Evolutionary conservation across 1,140 invertebrate species (phyloP).

Genomic region (Pogonomyrmex californicus): DNA sequence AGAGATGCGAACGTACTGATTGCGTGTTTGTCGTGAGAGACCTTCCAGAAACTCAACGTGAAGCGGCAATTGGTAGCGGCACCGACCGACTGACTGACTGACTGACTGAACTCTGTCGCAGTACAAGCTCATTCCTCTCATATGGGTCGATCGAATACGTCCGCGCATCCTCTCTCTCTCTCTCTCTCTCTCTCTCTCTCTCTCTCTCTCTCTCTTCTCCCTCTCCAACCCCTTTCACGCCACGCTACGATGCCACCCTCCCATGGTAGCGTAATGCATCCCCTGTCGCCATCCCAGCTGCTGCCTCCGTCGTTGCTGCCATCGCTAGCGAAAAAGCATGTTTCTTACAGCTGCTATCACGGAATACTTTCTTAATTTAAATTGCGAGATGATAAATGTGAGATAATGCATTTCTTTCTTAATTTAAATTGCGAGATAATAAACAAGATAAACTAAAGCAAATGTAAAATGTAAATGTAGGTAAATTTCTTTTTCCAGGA

Average conservation of each 20-base stretch:
- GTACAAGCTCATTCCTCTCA: constrained; percentile 76
- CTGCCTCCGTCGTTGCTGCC: neutral
- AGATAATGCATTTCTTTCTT: neutral
- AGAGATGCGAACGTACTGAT: neutral
- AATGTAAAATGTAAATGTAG: too few relatives aligned
- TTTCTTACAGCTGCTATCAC: constrained; percentile 43
- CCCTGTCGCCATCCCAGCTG: neutral
- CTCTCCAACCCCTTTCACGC: neutral
- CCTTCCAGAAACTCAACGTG: neutral
- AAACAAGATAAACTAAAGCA: neutral
- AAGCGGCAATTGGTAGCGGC: constrained; percentile 27
- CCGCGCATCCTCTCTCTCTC: constrained; percentile 66
- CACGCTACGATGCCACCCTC: constrained; percentile 55
- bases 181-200: constrained; percentile 43
- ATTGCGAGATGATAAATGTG: neutral
- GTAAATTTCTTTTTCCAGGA: too few relatives aligned
- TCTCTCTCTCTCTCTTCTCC: constrained; percentile 40
- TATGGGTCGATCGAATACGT: constrained; percentile 85
- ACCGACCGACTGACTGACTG: constrained; percentile 72
- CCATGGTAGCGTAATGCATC: constrained; percentile 51
- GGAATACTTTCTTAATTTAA: neutral
- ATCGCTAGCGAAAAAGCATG: neutral
- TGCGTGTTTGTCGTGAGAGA: constrained; percentile 5
- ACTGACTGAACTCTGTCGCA: constrained; percentile 83
- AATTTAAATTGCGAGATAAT: neutral